Base-by-base conservation (phyloP, 2,888 invertebrate species). In the Eudemis profundana region DNA sequence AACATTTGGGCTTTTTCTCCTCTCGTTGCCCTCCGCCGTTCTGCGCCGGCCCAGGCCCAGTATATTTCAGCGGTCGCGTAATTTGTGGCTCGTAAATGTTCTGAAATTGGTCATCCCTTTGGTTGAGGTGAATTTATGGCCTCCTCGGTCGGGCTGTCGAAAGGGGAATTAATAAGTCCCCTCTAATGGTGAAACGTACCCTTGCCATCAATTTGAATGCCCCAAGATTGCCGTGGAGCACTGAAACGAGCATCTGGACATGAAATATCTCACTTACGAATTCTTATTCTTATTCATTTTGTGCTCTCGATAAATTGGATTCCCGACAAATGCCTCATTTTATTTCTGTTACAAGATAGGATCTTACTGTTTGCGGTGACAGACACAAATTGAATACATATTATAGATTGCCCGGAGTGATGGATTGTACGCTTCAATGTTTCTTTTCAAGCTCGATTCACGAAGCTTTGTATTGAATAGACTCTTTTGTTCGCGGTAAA, bases 81-180 rank as follows among this genome's bases (percentile, higher is more conserved):
- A 92, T 92, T 92, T 92, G 91, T 92, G 91, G 92, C 88, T 90
- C 91, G 91, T 91, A 91, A 92, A 91, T 91, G 92, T 90, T 91
- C 91, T 88, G 90, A 92, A 92, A 92, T 92, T 92, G 92, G 92
- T 92, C 91, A 92, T 92, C 91, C 92, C 90, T 92, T 91, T 90
- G 92, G 91, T 89, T 86, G 90, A 90, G 90, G 89, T 87, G 87
- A 91, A 92, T 92, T 92, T 92, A 92, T 91, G 85, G 90, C 87
- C 88, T 88, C 81, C 87, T 89, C 90, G 90, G 89, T 85, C 85
- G 89, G 89, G 86, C 90, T 91, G 91, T 91, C 91, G 91, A 92
- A 92, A 92, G 90, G 90, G 89, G 88, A 92, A 92, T 92, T 91
- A 91, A 91, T 92, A 92, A 91, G 91, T 87, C 89, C 90, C 86